These are phyloP conservation scores for Zapus hudsonius DNA, from an alignment of 2,113 vertebrate species.

Conservation along the genomic window DNA sequence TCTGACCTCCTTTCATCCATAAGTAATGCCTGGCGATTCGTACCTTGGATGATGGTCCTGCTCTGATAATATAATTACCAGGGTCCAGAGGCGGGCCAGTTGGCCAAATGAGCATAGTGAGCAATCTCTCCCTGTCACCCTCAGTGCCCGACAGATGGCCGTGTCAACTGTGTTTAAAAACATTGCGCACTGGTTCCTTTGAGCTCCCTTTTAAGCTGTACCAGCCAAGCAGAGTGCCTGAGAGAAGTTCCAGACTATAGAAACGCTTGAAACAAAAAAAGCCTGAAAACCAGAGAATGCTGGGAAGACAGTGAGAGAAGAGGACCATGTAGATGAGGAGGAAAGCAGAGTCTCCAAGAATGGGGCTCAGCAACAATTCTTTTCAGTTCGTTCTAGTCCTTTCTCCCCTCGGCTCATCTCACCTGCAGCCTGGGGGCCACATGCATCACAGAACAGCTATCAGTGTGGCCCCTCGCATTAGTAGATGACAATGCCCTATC, in stretches of 20 bases:
- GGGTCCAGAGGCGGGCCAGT: slow-evolving; percentile 53
- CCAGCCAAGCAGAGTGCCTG: background rate
- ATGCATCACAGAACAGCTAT: too few species aligned
- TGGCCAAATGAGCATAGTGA: slow-evolving; percentile 59
- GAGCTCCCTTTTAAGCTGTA: slow-evolving; percentile 12
- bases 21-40: slow-evolving; percentile 63
- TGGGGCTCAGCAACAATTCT: background rate
- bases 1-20: slow-evolving; percentile 71
- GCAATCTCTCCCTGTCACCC: slow-evolving; percentile 3
- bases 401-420: background rate
- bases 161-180: slow-evolving; percentile 45
- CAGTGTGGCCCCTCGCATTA: too few species aligned
- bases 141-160: slow-evolving; percentile 67
- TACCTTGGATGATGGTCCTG: background rate
- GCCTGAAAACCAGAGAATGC: background rate
- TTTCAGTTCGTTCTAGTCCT: background rate
- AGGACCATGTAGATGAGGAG: rapidly evolving
- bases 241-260: background rate
- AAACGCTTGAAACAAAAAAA: background rate
- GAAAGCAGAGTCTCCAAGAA: background rate
- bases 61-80: slow-evolving; percentile 63
- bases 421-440: too few species aligned
- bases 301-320: background rate
- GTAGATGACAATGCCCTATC: too few species aligned
- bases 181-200: background rate